Evolutionary conservation across 2,797 vertebrate species (phyloP), one percentile per base, ranked within the genome.

Genomic region (Schizopygopsis pylzovi): DNA sequence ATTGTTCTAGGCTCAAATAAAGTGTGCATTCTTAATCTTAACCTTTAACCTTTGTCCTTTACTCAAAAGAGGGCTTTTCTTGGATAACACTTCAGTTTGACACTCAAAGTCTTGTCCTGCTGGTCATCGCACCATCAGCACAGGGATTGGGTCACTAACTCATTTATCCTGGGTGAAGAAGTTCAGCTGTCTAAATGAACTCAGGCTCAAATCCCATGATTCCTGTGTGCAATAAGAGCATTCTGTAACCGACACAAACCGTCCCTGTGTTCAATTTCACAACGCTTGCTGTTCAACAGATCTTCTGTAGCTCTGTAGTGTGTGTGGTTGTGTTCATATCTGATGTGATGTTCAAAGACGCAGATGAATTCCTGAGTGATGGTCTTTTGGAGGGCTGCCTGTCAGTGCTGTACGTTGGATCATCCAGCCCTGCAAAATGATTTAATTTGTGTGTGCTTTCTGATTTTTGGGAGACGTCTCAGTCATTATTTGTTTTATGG

Each of bases 181-280:
- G 43, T 39, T n/a, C 86, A 52, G 73, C 86, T 72, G 68, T 54
- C 82, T 75, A 37, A 81, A 81, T 87, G 39, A 73, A 75, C 75
- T 63, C 39, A 0, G 49, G 9, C 41, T 43, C 4, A 7, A 33
- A 39, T 81, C 82, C 47, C 78, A 68, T 84, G 86, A 87, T 65
- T 80, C 54, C 28, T 61, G 45, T 67, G 75, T 70, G 84, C 52
- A 71, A 37, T 73, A 49, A 80, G 68, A 41, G 54, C 8, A 16
- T 33, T 22, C 47, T 77, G 37, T 18, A 54, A 43, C 13, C 7
- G 81, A 79, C 81, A 83, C 76, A 87, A 49, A 72, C 68, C 84
- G 37, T 83, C 22, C 41, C 81, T 87, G 81, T 83, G 70, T 83
- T 61, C 47, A 33, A 9, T 15, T 20, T 75, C 49, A 81, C 82